phyloP scores from a whole-genome alignment of 2,888 invertebrate species.

The Crossocerus cetratus region DNA sequence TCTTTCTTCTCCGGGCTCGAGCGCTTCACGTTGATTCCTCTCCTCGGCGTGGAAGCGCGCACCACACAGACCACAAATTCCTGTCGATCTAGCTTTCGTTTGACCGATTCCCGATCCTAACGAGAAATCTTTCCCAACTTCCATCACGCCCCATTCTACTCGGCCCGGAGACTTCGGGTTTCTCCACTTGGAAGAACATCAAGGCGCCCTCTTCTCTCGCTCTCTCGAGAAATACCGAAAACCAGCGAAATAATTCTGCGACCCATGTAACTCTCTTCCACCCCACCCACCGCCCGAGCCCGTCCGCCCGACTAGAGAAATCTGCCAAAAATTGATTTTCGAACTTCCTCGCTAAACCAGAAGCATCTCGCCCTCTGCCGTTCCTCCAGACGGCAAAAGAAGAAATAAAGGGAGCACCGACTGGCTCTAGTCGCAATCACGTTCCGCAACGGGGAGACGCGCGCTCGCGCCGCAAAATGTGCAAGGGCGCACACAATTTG shows the following conservation, averaged over 20 bases:
- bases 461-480: neutral
- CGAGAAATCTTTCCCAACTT: slow-evolving; percentile 3
- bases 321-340: too few species aligned
- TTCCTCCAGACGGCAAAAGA: neutral
- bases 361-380: too few species aligned
- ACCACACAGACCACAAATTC: neutral
- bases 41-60: neutral
- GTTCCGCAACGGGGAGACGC: neutral
- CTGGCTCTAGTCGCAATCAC: too few species aligned
- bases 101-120: neutral
- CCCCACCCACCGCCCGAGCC: neutral
- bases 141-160: neutral
- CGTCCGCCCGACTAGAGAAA: too few species aligned
- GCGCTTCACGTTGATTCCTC: neutral
- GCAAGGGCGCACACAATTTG: slow-evolving; percentile 16
- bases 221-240: neutral
- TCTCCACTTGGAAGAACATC: neutral
- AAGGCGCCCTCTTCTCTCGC: neutral
- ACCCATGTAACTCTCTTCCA: neutral
- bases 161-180: neutral
- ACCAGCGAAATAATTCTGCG: neutral
- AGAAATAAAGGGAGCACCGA: neutral
- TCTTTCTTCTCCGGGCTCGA: neutral
- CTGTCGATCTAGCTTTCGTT: slow-evolving; percentile 5
- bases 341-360: too few species aligned